These are phyloP conservation scores for Lanistes nyassanus DNA, from an alignment of 1,140 invertebrate genomes.

Conservation along the genomic window DNA sequence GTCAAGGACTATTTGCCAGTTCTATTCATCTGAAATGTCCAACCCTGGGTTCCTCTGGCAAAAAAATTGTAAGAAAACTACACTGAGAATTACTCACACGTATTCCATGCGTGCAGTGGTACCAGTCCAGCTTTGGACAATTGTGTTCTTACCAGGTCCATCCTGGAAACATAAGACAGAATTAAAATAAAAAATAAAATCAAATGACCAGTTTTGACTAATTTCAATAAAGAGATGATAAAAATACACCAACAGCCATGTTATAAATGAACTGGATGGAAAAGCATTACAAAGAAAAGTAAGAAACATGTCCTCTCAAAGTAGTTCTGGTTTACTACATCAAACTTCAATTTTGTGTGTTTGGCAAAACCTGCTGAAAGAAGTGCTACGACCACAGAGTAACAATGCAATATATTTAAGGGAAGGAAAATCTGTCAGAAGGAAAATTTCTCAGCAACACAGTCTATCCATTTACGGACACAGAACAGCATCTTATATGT, in stretches of 20 bases:
- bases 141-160: constrained; percentile 27
- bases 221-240: background rate
- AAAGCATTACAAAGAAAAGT: background rate
- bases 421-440: no score
- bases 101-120: constrained; percentile 15
- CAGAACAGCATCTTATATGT: no score
- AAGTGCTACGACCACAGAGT: no score
- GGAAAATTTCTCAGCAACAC: no score
- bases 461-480: no score
- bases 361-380: no score
- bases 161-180: constrained; percentile 34
- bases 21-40: no score
- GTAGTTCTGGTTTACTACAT: no score
- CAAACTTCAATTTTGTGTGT: no score
- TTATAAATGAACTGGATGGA: constrained; percentile 1
- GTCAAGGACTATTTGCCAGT: no score
- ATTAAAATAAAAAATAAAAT: constrained; percentile 14
- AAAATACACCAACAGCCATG: background rate
- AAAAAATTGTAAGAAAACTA: background rate
- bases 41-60: background rate
- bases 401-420: no score
- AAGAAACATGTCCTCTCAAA: no score
- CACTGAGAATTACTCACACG: constrained; percentile 8
- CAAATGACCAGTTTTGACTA: background rate
- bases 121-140: constrained; percentile 32